phyloP scores from a whole-genome alignment of 2,888 invertebrate genomes.

The Ligdia adustata region DNA sequence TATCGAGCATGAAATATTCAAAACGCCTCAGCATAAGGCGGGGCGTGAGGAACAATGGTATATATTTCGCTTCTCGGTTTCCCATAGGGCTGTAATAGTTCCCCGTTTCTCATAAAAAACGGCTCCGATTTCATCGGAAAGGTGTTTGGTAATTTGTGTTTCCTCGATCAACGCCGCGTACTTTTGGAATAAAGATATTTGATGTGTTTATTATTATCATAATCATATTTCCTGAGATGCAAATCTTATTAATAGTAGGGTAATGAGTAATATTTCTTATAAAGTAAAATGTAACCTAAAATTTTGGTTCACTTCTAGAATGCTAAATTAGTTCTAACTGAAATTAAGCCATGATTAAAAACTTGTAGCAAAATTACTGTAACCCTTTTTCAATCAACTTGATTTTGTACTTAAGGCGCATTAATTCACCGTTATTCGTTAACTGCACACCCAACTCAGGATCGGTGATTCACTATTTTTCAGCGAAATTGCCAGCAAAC shows the following conservation, averaged over 20 bases:
- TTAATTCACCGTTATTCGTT: conserved; percentile 52
- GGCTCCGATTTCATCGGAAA: conserved; percentile 19
- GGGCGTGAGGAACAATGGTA: conserved; percentile 64
- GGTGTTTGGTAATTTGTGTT: conserved; percentile 19
- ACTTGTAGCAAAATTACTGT: no score
- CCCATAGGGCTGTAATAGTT: conserved; percentile 42
- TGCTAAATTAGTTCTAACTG: no score
- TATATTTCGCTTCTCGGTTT: conserved; percentile 53
- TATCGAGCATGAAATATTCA: conserved; percentile 77
- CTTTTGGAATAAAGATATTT: not conserved
- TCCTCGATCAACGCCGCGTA: conserved; percentile 4
- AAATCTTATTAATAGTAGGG: no score
- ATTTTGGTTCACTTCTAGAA: no score
- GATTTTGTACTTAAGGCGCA: conserved; percentile 41
- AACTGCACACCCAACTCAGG: conserved; percentile 43
- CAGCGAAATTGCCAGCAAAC: conserved; percentile 36
- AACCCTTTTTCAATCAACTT: conserved; percentile 29
- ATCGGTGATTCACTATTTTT: conserved; percentile 55
- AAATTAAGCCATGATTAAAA: no score
- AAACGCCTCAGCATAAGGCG: conserved; percentile 64
- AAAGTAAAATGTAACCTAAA: no score
- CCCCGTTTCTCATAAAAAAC: conserved; percentile 26
- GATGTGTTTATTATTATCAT: not conserved
- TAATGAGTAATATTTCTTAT: no score
- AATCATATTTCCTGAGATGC: no score